These are phyloP conservation scores for Autographa pulchrina DNA, from an alignment of 2,888 invertebrate genomes.

Conservation along the genomic window DNA sequence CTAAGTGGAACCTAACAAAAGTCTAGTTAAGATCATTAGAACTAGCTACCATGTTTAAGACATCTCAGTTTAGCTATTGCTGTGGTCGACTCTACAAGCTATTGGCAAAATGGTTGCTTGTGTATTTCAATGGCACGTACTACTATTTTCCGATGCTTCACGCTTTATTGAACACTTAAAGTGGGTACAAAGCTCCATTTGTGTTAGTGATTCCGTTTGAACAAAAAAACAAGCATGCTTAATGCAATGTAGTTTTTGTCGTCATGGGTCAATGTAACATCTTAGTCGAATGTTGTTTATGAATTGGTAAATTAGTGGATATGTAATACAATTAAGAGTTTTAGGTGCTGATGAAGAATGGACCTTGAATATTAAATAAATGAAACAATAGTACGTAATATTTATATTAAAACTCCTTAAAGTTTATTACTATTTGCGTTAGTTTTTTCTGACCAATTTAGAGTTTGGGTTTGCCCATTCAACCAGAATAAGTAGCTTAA, in stretches of 20 bases:
- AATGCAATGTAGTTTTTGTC: conserved; percentile 44
- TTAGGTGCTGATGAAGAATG: not conserved
- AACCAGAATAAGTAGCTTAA: too few relatives aligned
- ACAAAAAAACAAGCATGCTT: conserved; percentile 42
- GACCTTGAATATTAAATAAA: too few relatives aligned
- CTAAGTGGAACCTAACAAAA: conserved; percentile 30
- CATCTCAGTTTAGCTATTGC: conserved; percentile 23
- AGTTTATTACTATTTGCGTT: too few relatives aligned
- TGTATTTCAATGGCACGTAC: conserved; percentile 39
- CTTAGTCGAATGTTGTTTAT: conserved; percentile 12
- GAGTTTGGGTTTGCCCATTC: too few relatives aligned
- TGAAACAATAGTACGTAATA: too few relatives aligned
- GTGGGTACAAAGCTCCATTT: conserved; percentile 51
- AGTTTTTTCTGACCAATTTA: too few relatives aligned
- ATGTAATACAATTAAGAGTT: not conserved
- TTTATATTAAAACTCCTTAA: too few relatives aligned
- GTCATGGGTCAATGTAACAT: conserved; percentile 27
- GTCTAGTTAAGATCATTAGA: conserved; percentile 26
- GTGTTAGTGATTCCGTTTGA: conserved; percentile 43
- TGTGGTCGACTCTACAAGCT: conserved; percentile 14
- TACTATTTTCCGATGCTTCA: conserved; percentile 47
- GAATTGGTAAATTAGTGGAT: not conserved
- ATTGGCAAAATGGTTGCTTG: conserved; percentile 20
- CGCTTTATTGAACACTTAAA: conserved; percentile 52
- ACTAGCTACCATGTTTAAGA: conserved; percentile 17